Evolutionary conservation across 2,797 vertebrate genomes (phyloP), one percentile per base, ranked within the genome.

Genomic region (Lycodopsis pacificus): DNA sequence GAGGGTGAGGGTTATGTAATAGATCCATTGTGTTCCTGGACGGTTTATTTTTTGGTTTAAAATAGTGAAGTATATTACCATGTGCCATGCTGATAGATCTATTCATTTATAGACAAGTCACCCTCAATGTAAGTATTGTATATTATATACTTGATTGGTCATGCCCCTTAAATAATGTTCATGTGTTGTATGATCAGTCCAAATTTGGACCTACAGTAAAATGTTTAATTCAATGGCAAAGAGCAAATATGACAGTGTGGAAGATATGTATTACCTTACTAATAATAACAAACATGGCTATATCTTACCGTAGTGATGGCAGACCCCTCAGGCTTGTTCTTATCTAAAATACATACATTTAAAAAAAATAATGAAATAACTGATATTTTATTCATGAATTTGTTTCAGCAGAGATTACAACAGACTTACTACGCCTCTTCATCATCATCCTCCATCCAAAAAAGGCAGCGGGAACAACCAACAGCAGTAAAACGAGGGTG

Each of bases 221-320:
- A 22, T 22, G 4, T 53, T 59, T 22, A 6, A 27, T 63, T 7
- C 4, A 22, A 2, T 22, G 22, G 13, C 25, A 46, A 62, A 54
- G 7, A 62, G 7, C 15, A 56, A 32, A 63, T 27, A 38, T 30
- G 20, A 3, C 7, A 70, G 5, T 13, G 11, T 53, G 25, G 2
- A 14, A 7, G 7, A 5, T 10, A 30, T 57, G 53, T 9, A 30
- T 59, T 5, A 66, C 17, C 10, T 22, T 15, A 68, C 42, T 3
- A 54, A 65, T 61, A 42, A 46, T 12, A 2, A 14, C 36, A 61
- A 64, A 54, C 22, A 64, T n/a, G 1, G 19, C 13, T 48, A 3
- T 54, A 9, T 59, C 65, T 78, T 86, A 90, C 88, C 74, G 0
- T n/a, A 38, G 27, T 19, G 5, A 12, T 49, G 32, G 44, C 57